phyloP scores from a whole-genome alignment of 2,797 vertebrate genomes.

The Taeniopygia guttata region DNA sequence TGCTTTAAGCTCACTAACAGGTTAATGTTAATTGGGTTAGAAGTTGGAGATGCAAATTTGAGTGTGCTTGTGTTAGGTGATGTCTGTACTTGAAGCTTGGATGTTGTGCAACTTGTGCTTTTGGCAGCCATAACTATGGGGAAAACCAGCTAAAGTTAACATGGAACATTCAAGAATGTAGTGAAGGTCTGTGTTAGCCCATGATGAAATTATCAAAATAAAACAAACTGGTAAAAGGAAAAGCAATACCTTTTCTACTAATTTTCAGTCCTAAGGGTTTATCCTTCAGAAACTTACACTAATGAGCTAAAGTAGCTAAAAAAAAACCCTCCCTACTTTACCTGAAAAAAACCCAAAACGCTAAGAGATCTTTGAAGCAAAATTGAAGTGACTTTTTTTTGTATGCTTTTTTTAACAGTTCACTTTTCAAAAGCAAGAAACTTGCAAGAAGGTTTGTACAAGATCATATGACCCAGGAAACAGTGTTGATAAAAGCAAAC shows the following conservation, averaged over 20 bases:
- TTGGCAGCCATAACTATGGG: background rate
- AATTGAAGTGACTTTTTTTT: background rate
- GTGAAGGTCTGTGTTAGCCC: background rate
- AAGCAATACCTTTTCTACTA: background rate
- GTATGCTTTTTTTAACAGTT: slow-evolving; percentile 74
- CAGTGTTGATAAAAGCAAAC: slow-evolving; percentile 67
- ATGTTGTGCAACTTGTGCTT: background rate
- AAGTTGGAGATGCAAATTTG: background rate
- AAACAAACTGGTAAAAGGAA: background rate
- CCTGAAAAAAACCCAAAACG: background rate
- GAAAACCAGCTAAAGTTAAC: background rate
- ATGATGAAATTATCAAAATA: background rate
- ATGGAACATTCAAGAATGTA: background rate
- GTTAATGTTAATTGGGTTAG: background rate
- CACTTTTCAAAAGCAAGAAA: slow-evolving; percentile 79
- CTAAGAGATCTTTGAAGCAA: background rate
- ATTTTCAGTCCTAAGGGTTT: background rate
- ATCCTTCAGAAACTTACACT: background rate
- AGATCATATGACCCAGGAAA: slow-evolving; percentile 75
- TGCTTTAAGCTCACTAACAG: background rate
- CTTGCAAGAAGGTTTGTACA: slow-evolving; percentile 79
- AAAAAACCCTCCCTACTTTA: background rate
- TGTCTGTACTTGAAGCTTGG: background rate
- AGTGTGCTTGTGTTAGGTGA: background rate
- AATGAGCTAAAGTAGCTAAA: background rate